Conservation (phyloP, 2,888 invertebrate species). For the Falcaria lacertinaria region DNA sequence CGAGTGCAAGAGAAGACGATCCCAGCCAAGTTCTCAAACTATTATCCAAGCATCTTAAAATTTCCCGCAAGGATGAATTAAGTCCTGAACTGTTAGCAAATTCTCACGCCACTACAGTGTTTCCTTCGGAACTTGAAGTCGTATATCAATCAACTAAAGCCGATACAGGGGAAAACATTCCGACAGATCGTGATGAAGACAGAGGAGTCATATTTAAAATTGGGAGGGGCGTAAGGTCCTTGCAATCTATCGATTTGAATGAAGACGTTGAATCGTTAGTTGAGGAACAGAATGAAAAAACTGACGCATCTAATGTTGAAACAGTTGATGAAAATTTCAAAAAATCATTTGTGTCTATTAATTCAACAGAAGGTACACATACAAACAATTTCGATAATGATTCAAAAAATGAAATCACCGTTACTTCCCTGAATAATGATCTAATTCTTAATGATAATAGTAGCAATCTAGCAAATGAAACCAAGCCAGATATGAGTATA, state of each 20-base stretch:
- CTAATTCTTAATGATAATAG: conserved; percentile 3
- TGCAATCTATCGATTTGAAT: conserved; percentile 15
- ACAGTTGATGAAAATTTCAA: not conserved
- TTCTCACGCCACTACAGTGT: not conserved
- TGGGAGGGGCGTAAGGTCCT: conserved; percentile 14
- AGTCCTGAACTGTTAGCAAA: not conserved
- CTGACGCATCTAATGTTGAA: not conserved
- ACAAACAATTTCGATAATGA: no score
- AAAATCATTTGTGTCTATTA: not conserved
- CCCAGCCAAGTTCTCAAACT: conserved; percentile 14
- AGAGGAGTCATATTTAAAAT: not conserved
- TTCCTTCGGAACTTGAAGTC: conserved; percentile 1
- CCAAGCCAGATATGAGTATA: conserved; percentile 11
- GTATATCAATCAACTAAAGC: not conserved
- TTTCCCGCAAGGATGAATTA: conserved; percentile 5
- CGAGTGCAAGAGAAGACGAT: conserved; percentile 13
- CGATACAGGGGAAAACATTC: not conserved
- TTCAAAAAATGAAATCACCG: not conserved
- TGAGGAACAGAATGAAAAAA: not conserved
- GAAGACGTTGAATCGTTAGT: not conserved
- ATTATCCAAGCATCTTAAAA: conserved; percentile 31
- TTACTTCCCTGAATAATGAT: not conserved
- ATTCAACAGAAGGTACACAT: no score
- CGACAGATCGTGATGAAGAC: not conserved
- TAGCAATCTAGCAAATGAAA: not conserved